A percentile compares a stretch with the other conserved stretches of the same genome.
Evolutionary conservation across 2,113 vertebrate genomes (phyloP).

Genomic region (Circaetus gallicus): DNA sequence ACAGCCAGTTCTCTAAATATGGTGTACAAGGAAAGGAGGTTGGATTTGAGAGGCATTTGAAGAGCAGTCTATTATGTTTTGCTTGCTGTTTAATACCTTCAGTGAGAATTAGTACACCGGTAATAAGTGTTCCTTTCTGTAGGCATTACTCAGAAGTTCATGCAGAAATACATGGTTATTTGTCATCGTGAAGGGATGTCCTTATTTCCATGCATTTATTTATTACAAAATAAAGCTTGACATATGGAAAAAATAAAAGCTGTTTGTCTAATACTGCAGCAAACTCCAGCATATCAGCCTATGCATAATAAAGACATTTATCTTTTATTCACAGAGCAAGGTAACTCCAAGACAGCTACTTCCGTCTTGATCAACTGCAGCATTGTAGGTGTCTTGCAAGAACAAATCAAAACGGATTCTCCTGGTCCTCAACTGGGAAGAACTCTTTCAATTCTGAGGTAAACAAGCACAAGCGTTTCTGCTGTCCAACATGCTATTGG

Average conservation of each 20-base stretch:
- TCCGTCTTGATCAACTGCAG: neutral
- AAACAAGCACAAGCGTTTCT: constrained; percentile 53
- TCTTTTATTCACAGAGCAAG: neutral
- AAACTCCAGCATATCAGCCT: neutral
- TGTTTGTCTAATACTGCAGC: neutral
- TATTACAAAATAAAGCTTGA: constrained; percentile 4
- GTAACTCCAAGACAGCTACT: neutral
- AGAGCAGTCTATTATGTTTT: neutral
- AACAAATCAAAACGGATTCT: neutral
- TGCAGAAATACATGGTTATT: constrained; percentile 12
- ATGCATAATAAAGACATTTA: neutral
- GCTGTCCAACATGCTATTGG: constrained; percentile 43
- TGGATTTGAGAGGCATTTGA: neutral
- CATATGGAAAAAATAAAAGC: constrained; percentile 15
- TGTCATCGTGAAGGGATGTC: neutral
- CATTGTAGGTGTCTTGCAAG: neutral
- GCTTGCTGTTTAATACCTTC: neutral
- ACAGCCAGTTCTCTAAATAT: neutral
- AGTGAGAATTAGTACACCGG: neutral
- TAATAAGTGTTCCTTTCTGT: neutral
- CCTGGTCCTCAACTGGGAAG: neutral
- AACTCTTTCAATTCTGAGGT: constrained; percentile 6
- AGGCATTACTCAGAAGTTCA: constrained; percentile 16
- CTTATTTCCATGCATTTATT: constrained; percentile 36
- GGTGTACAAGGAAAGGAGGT: neutral